phyloP scores from a whole-genome alignment of 2,113 vertebrate species.

The Mesitornis unicolor region DNA sequence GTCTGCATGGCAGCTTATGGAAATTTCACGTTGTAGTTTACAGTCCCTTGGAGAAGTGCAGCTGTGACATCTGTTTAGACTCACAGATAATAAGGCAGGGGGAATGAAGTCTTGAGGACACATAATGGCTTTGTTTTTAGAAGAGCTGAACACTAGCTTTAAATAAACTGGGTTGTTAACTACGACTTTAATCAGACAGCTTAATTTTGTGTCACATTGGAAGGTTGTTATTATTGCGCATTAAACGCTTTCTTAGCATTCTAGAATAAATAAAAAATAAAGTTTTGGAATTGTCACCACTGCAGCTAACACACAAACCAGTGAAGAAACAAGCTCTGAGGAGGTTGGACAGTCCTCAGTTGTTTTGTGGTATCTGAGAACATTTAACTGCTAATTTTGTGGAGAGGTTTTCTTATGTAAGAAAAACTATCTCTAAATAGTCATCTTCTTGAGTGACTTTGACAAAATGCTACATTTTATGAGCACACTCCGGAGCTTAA shows the following conservation, averaged over 20 bases:
- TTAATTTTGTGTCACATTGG: neutral
- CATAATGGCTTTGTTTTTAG: neutral
- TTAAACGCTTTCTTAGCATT: neutral
- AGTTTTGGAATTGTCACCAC: neutral
- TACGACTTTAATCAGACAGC: neutral
- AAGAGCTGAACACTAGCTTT: neutral
- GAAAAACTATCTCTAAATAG: neutral
- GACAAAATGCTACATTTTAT: neutral
- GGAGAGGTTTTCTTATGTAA: neutral
- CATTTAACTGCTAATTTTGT: neutral
- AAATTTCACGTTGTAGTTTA: neutral
- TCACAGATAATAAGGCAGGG: neutral
- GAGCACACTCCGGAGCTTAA: neutral
- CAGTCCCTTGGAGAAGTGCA: neutral
- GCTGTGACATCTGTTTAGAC: slow-evolving; percentile 22
- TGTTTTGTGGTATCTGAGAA: neutral
- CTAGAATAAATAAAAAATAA: neutral
- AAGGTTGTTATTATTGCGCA: neutral
- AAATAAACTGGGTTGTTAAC: neutral
- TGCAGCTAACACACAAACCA: neutral
- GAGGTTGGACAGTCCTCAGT: neutral
- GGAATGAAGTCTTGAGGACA: neutral
- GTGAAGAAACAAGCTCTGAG: neutral
- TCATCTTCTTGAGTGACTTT: neutral
- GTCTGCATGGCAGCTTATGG: neutral